Conservation (phyloP, 1,140 invertebrate species). For the Drosophila micromelanica region DNA sequence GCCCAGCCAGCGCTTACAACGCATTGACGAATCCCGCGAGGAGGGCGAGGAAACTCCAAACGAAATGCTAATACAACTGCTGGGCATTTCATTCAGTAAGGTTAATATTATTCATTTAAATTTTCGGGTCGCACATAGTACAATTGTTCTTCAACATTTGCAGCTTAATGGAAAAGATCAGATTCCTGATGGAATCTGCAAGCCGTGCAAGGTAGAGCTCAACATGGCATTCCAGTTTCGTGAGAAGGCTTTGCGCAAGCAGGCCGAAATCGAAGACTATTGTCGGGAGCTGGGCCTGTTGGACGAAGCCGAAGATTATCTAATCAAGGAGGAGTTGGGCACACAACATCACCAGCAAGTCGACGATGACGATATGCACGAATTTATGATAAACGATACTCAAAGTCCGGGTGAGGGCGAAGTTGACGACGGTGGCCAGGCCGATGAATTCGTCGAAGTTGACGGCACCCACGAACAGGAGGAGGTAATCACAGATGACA, state of each 20-base stretch:
- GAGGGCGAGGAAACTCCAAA: conserved; percentile 79
- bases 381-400: conserved; percentile 55
- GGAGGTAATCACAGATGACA: conserved; percentile 60
- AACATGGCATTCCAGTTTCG: conserved; percentile 81
- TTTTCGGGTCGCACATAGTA: neutral
- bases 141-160: neutral
- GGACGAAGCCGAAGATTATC: conserved; percentile 50
- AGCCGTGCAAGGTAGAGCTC: conserved; percentile 70
- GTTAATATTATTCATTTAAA: conserved; percentile 25
- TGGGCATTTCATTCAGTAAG: conserved; percentile 68
- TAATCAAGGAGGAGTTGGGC: conserved; percentile 63
- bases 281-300: conserved; percentile 56
- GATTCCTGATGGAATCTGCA: conserved; percentile 74
- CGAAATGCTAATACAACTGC: conserved; percentile 72
- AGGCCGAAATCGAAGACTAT: conserved; percentile 61
- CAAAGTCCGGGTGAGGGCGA: conserved; percentile 3
- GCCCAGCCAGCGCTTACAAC: conserved; percentile 55
- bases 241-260: conserved; percentile 65
- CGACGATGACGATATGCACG: conserved; percentile 60
- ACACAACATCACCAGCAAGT: conserved; percentile 21
- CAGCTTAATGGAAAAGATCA: conserved; percentile 63
- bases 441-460: conserved; percentile 52
- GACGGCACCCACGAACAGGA: conserved; percentile 48
- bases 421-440: conserved; percentile 17
- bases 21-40: conserved; percentile 67